phyloP scores from a whole-genome alignment of 2,888 invertebrate species.

The Matsumyia berberina region DNA sequence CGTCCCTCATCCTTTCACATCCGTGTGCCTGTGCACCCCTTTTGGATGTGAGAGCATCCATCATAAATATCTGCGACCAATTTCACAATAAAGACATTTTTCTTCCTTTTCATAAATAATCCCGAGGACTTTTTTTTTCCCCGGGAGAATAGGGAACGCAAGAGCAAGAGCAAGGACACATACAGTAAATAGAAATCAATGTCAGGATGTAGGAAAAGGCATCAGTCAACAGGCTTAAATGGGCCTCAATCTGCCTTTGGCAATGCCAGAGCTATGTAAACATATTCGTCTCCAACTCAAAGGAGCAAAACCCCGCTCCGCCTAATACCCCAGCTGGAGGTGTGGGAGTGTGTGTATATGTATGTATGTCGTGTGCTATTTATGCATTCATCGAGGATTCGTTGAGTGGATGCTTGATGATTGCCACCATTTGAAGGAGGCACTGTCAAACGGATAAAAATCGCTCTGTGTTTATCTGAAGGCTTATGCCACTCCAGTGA shows the following conservation, averaged over 20 bases:
- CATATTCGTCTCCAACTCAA: slow-evolving; percentile 30
- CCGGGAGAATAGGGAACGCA: not conserved
- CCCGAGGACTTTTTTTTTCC: slow-evolving; percentile 14
- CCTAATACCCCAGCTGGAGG: no score
- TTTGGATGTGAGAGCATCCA: slow-evolving; percentile 29
- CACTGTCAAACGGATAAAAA: slow-evolving; percentile 34
- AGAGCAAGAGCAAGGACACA: slow-evolving; percentile 13
- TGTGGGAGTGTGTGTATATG: not conserved
- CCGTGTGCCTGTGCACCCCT: not conserved
- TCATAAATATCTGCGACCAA: slow-evolving; percentile 62
- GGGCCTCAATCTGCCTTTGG: slow-evolving; percentile 34
- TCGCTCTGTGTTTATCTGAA: slow-evolving; percentile 44
- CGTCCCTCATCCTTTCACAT: not conserved
- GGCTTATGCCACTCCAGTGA: slow-evolving; percentile 28
- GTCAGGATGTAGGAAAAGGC: slow-evolving; percentile 39
- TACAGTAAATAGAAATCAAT: slow-evolving; percentile 51
- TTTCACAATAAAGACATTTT: slow-evolving; percentile 57
- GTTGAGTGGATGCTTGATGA: slow-evolving; percentile 7
- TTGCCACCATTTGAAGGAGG: slow-evolving; percentile 32
- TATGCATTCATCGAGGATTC: not conserved
- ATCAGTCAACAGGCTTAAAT: slow-evolving; percentile 66
- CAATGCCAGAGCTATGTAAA: slow-evolving; percentile 32
- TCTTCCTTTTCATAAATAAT: slow-evolving; percentile 52
- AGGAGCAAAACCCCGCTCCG: not conserved
- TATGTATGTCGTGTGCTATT: not conserved